Evolutionary conservation across 2,113 vertebrate species (phyloP).

Genomic region (Hyaena hyaena): DNA sequence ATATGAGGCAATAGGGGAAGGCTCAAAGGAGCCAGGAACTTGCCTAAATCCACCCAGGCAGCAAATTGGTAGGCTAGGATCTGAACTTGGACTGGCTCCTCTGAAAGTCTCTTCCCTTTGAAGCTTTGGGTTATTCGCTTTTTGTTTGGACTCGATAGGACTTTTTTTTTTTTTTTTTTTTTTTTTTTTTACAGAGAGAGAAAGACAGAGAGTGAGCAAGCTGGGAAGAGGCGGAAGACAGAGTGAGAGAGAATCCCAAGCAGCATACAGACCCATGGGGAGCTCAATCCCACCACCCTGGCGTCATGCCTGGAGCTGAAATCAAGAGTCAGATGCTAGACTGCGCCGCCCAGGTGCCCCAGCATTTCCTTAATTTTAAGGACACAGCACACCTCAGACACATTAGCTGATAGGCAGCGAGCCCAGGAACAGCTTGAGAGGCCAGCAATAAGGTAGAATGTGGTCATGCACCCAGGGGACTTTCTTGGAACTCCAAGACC

Average conservation of each 20-base stretch:
- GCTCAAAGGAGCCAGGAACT: neutral
- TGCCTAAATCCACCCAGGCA: neutral
- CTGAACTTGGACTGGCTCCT: neutral
- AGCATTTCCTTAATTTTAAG: neutral
- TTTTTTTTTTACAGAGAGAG: no score
- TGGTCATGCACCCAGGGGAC: neutral
- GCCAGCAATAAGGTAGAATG: no score
- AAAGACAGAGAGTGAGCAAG: no score
- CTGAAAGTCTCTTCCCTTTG: neutral
- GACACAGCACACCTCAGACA: neutral
- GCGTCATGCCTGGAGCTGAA: no score
- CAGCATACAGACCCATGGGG: no score
- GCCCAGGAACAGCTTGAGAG: neutral
- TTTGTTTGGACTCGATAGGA: neutral
- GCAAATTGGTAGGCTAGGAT: neutral
- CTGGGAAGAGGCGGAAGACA: no score
- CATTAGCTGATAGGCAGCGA: neutral
- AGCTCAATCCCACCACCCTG: no score
- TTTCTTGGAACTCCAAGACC: neutral
- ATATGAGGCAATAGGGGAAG: slow-evolving; percentile 33
- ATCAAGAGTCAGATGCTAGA: no score
- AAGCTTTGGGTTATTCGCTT: neutral
- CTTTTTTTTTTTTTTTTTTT: no score
- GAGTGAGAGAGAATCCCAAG: no score
- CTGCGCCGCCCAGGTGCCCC: no score